These are phyloP conservation scores for Batillaria attramentaria DNA, from an alignment of 1,140 invertebrate genomes.

Conservation along the genomic window DNA sequence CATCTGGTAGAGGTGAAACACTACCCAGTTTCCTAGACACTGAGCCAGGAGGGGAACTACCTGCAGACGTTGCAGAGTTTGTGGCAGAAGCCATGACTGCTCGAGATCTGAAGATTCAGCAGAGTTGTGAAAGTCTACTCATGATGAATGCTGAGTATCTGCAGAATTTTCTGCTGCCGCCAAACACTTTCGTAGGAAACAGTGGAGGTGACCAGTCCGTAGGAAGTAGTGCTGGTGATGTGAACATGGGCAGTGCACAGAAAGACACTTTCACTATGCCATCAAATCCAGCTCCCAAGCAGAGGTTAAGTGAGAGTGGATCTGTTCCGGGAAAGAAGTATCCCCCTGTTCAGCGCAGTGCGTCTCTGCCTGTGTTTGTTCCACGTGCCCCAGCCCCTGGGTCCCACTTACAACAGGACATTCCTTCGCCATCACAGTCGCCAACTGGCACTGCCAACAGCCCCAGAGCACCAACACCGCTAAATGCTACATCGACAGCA, in stretches of 20 bases:
- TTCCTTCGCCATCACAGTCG: background rate
- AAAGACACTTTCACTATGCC: conserved; percentile 36
- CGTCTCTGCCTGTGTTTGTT: conserved; percentile 35
- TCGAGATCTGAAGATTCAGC: conserved; percentile 11
- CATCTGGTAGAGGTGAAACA: too few species aligned
- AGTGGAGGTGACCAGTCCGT: background rate
- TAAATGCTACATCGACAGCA: background rate
- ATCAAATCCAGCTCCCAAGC: conserved; percentile 29
- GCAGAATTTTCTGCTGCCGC: conserved; percentile 6
- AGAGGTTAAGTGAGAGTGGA: conserved; percentile 23
- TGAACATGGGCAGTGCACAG: conserved; percentile 19
- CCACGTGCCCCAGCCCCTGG: background rate
- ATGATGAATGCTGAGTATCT: background rate
- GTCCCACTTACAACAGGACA: background rate
- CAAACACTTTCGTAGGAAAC: too few species aligned
- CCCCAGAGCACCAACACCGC: background rate
- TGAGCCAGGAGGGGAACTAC: conserved; percentile 40
- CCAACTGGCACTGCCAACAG: background rate
- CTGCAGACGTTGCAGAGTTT: conserved; percentile 55
- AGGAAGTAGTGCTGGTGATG: background rate
- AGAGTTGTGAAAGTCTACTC: too few species aligned
- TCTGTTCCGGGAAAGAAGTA: conserved; percentile 10
- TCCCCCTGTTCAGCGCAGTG: conserved; percentile 28
- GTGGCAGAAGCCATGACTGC: conserved; percentile 50
- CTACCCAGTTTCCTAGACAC: background rate